Evolutionary conservation across 2,113 vertebrate species (phyloP).

Genomic region (Scopus umbretta): DNA sequence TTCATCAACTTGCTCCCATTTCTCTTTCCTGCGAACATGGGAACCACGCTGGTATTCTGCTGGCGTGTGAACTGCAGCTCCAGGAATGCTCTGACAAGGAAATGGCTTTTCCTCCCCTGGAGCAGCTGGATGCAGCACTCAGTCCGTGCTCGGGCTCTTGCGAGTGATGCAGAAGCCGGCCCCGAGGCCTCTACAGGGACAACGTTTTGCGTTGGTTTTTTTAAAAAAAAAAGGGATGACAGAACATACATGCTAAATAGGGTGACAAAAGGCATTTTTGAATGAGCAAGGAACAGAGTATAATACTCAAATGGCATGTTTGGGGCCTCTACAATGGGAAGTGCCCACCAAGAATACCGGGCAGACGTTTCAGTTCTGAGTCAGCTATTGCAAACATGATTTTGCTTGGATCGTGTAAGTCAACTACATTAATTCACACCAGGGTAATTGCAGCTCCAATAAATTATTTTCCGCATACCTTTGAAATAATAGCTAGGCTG

Average conservation of each 20-base stretch:
- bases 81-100: neutral
- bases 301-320: neutral
- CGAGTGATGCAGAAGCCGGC: neutral
- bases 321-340: neutral
- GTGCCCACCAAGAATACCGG: neutral
- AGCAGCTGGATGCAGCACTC: neutral
- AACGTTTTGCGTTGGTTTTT: neutral
- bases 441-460: constrained; percentile 18
- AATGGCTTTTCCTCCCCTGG: fast-evolving
- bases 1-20: neutral
- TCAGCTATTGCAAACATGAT: constrained; percentile 21
- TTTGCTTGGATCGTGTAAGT: constrained; percentile 10
- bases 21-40: neutral
- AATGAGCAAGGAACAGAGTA: neutral
- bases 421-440: constrained; percentile 27
- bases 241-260: neutral
- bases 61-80: neutral
- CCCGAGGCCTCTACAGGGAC: neutral
- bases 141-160: neutral
- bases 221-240: neutral
- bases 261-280: neutral
- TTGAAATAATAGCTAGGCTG: neutral
- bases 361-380: constrained; percentile 44
- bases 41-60: neutral
- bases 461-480: constrained; percentile 15